phyloP scores from a whole-genome alignment of 2,888 invertebrate genomes.

The Laothoe populi region DNA sequence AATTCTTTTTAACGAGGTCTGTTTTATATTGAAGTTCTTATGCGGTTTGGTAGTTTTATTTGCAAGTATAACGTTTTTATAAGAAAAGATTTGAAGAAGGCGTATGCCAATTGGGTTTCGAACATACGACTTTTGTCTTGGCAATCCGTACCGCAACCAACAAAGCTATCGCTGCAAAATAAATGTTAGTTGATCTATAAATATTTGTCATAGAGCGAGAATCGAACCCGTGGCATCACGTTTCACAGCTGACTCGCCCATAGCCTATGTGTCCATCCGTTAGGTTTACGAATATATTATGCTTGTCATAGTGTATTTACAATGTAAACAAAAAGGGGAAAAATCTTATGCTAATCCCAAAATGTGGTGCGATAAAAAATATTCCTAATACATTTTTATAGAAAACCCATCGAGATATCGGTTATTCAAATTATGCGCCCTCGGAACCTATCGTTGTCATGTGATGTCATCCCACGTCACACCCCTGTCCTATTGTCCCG shows the following conservation, averaged over 20 bases:
- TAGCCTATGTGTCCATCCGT: too few species aligned
- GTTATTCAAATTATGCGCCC: conserved; percentile 18
- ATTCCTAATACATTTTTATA: conserved; percentile 20
- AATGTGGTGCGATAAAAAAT: conserved; percentile 37
- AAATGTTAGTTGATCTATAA: too few species aligned
- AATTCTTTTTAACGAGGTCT: not conserved
- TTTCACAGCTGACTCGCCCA: too few species aligned
- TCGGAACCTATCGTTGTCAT: conserved; percentile 10
- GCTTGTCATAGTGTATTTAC: too few species aligned
- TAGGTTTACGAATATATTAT: too few species aligned
- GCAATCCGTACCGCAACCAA: too few species aligned
- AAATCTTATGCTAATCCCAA: conserved; percentile 24
- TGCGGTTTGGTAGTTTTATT: not conserved
- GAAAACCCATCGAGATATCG: conserved; percentile 19
- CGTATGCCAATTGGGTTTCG: too few species aligned
- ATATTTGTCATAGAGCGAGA: too few species aligned
- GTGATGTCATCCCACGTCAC: conserved; percentile 13
- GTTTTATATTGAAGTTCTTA: not conserved
- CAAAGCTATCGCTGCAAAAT: too few species aligned
- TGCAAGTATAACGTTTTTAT: not conserved
- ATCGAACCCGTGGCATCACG: too few species aligned
- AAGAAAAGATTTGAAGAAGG: too few species aligned
- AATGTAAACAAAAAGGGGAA: conserved; percentile 4
- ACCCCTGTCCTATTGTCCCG: not conserved
- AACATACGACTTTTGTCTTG: too few species aligned